These are phyloP conservation scores for Myxocyprinus asiaticus DNA, from an alignment of 2,113 vertebrate species.

Conservation along the genomic window DNA sequence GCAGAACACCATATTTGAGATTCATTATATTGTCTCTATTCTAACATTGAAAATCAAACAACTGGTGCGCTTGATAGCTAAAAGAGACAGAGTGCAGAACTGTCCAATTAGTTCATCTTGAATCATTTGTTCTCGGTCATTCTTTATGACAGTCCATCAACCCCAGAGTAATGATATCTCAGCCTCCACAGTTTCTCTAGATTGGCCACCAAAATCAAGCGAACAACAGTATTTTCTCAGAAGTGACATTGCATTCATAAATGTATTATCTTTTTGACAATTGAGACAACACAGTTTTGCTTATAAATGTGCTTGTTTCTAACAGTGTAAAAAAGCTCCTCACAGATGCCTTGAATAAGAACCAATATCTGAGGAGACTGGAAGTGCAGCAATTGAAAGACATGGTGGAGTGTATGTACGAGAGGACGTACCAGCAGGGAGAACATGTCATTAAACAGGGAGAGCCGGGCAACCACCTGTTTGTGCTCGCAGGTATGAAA, in stretches of 20 bases:
- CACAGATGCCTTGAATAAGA: slow-evolving; percentile 86
- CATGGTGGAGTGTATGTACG: slow-evolving; percentile 95
- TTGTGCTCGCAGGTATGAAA: slow-evolving; percentile 85
- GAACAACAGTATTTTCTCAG: too few relatives aligned
- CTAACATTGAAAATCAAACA: slow-evolving; percentile 30
- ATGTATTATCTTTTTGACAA: too few relatives aligned
- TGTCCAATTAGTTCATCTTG: slow-evolving; percentile 15
- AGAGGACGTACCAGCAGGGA: slow-evolving; percentile 83
- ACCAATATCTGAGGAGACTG: slow-evolving; percentile 89
- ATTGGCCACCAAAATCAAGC: not conserved
- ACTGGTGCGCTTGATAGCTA: slow-evolving; percentile 34
- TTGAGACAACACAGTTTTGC: too few relatives aligned
- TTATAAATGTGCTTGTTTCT: slow-evolving; percentile 10
- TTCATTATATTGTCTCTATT: slow-evolving; percentile 37
- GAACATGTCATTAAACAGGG: slow-evolving; percentile 87
- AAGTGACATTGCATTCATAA: too few relatives aligned
- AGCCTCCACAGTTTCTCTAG: not conserved
- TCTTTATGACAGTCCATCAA: not conserved
- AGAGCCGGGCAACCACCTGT: slow-evolving; percentile 87
- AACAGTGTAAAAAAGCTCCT: slow-evolving; percentile 88
- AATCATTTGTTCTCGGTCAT: slow-evolving; percentile 29
- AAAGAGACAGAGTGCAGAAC: slow-evolving; percentile 28
- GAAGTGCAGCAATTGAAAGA: slow-evolving; percentile 88
- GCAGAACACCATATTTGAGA: slow-evolving; percentile 34
- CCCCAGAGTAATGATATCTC: not conserved